phyloP scores from a whole-genome alignment of 1,140 invertebrate species.

The Bursaphelenchus mucronatus region DNA sequence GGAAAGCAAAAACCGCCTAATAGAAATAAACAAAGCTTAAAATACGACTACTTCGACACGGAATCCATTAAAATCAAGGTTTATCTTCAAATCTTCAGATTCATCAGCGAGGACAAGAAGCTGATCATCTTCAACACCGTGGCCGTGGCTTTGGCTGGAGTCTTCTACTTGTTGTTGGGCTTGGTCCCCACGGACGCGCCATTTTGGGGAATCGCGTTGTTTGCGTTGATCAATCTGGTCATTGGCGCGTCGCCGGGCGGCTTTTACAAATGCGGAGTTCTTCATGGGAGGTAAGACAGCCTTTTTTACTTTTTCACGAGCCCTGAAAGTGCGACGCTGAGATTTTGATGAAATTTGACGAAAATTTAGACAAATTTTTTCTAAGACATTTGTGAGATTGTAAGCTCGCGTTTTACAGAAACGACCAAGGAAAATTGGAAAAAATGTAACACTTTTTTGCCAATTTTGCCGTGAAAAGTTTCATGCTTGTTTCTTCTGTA shows the following conservation, averaged over 20 bases:
- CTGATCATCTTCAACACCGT: conserved; percentile 25
- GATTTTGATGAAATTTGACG: too few relatives aligned
- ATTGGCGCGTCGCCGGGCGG: not conserved
- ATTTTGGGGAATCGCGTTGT: conserved; percentile 15
- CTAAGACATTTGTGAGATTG: too few relatives aligned
- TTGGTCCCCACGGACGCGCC: conserved; percentile 22
- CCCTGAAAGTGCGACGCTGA: too few relatives aligned
- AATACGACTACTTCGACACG: not conserved
- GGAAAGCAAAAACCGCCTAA: too few relatives aligned
- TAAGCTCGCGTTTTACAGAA: too few relatives aligned
- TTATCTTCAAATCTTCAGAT: not conserved
- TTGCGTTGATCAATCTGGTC: conserved; percentile 13
- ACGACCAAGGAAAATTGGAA: too few relatives aligned
- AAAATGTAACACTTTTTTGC: too few relatives aligned
- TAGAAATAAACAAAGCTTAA: not conserved
- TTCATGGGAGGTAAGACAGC: conserved; percentile 2
- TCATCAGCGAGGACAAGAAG: conserved; percentile 14
- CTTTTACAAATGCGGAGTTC: conserved; percentile 21
- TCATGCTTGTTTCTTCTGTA: too few relatives aligned
- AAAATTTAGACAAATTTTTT: too few relatives aligned
- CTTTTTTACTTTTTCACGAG: not conserved
- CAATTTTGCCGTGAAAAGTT: too few relatives aligned
- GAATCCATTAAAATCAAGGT: not conserved
- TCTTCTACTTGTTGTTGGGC: conserved; percentile 6
- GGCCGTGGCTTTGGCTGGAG: conserved; percentile 10